Evolutionary conservation across 1,140 invertebrate species (phyloP).

Genomic region (Bombus confusus): DNA sequence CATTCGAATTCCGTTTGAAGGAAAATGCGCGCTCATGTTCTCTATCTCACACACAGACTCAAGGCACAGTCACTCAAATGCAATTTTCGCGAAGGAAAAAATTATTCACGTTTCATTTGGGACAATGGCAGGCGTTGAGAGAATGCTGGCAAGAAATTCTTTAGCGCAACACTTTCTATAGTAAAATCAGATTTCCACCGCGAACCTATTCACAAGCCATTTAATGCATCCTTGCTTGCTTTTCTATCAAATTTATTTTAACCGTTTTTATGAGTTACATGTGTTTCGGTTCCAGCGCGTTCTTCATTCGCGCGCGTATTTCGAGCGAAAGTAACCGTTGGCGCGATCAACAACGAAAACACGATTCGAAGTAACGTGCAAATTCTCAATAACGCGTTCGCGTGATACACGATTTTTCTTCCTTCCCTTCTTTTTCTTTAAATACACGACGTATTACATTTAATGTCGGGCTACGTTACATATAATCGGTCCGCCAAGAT

Average conservation of each 20-base stretch:
- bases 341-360: not conserved
- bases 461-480: slow-evolving; percentile 6
- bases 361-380: slow-evolving; percentile 7
- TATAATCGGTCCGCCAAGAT: not conserved
- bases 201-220: slow-evolving; percentile 1
- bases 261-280: not conserved
- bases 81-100: not conserved
- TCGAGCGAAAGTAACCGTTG: not conserved
- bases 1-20: not conserved
- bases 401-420: not conserved
- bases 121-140: not conserved
- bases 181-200: not conserved
- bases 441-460: slow-evolving; percentile 20
- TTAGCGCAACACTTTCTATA: not conserved
- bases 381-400: slow-evolving; percentile 19
- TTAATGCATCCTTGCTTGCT: not conserved
- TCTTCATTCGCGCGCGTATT: not conserved
- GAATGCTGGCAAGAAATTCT: not conserved
- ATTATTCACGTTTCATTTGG: not conserved
- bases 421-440: not conserved
- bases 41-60: no score
- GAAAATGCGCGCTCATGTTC: not conserved
- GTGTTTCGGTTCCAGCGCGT: not conserved
- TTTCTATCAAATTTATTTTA: not conserved
- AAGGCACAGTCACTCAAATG: not conserved